phyloP scores from a whole-genome alignment of 2,113 vertebrate genomes.

The Herpetotheres cachinnans region DNA sequence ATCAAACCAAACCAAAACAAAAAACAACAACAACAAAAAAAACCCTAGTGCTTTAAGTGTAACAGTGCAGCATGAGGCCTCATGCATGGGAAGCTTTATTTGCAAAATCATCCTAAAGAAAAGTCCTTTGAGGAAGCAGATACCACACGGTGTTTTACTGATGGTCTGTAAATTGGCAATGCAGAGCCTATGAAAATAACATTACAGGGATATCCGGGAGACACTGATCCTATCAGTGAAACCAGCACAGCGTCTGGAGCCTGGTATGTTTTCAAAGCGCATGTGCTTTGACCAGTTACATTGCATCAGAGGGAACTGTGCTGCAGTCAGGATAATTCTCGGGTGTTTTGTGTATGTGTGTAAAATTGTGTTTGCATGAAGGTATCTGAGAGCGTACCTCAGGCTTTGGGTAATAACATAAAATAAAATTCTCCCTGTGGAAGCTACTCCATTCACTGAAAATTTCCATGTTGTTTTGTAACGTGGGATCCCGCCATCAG shows the following conservation, averaged over 20 bases:
- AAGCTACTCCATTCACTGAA: neutral
- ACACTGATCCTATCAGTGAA: neutral
- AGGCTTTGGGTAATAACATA: neutral
- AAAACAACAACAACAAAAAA: neutral
- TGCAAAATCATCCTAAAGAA: neutral
- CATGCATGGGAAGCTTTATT: neutral
- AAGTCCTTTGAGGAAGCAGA: neutral
- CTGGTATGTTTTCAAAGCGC: fast-evolving
- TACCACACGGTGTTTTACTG: neutral
- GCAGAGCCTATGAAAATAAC: neutral
- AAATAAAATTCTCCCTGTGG: neutral
- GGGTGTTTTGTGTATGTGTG: neutral
- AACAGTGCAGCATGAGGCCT: neutral
- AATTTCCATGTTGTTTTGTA: neutral
- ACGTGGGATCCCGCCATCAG: fast-evolving
- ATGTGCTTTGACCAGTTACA: neutral
- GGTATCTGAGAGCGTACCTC: neutral
- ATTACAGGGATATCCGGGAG: neutral
- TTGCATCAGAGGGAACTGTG: neutral
- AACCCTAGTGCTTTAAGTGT: too few relatives aligned
- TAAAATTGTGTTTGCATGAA: neutral
- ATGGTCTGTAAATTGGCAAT: neutral
- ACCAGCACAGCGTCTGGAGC: fast-evolving
- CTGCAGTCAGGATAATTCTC: neutral
- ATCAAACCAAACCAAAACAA: neutral